Base-by-base conservation (phyloP, 2,113 vertebrate species). In the Struthidea cinerea region DNA sequence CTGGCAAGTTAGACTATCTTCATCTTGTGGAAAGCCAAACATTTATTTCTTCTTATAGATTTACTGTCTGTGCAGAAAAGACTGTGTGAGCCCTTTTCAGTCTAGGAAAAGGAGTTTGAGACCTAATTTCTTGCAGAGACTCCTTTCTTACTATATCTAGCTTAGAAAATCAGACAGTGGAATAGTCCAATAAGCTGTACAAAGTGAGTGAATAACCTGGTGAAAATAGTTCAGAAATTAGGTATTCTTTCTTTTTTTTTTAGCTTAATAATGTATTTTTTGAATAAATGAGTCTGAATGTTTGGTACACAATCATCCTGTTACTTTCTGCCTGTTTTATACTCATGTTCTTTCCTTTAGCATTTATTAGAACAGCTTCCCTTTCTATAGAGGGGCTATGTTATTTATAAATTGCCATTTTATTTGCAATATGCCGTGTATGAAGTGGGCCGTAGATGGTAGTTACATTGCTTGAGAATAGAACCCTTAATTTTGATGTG, bases 401-500 rank as follows among this genome's bases (percentile, higher is more conserved):
- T 63, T 71, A 59, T 52, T 96, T 89, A 80, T 70, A 86, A 87
- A 79, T 92, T 82, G 46, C 52, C 50, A 23, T 84, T 94, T 96
- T 87, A 71, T 85, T 90, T 95, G 80, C 44, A 85, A 30, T 95
- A 91, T 42, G 30, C 24, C 63, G 4, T 79, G 30, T 93, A 80
- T 83, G 41, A 94, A 93, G 89, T 53, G 87, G 68, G 64, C 89
- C 14, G 1, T 83, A 61, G 59, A 27, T 26, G 56, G 46, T n/a
- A 63, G 82, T 57, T 88, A 35, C 39, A 8, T 88, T 59, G 61
- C 95, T 94, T 92, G 87, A 93, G 96, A 97, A 78, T 7, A 84
- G 65, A 97, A 60, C 76, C 79, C 56, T 96, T 92, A 47, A 79
- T 90, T 96, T 96, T 90, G 55, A 82, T 68, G 80, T 90, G 47